Percentiles rank a stretch among this genome's conserved stretches.
Evolutionary conservation across 2,888 invertebrate species (phyloP).

Genomic region (Stegana nigrithorax): DNA sequence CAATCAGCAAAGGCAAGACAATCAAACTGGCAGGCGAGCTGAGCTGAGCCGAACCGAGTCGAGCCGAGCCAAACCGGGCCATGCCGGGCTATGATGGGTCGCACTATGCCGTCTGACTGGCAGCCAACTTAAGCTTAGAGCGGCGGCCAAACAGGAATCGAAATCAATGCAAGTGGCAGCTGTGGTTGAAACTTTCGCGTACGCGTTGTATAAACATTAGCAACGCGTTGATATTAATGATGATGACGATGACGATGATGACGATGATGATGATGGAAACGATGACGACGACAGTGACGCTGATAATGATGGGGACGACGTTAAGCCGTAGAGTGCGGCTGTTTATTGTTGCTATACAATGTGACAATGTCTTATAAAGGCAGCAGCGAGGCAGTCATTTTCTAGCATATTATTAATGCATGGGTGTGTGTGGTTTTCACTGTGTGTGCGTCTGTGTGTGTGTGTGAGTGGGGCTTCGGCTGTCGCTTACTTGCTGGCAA

Average conservation of each 20-base stretch:
- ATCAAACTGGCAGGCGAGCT: no score
- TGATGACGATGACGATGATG: not conserved
- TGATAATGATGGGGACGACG: not conserved
- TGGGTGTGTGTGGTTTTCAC: not conserved
- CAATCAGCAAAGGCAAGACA: no score
- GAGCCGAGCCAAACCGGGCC: not conserved
- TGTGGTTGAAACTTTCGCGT: slow-evolving; percentile 50
- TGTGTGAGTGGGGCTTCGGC: slow-evolving; percentile 25
- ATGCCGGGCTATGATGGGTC: not conserved
- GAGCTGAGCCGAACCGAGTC: no score
- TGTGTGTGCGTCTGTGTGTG: slow-evolving; percentile 12
- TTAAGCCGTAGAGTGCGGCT: not conserved
- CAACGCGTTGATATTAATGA: not conserved
- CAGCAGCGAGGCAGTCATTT: slow-evolving; percentile 25
- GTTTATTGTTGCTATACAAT: not conserved
- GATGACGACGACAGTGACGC: not conserved
- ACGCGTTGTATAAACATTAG: slow-evolving; percentile 42
- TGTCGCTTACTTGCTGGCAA: slow-evolving; percentile 36
- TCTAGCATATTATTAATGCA: slow-evolving; percentile 35
- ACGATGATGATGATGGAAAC: not conserved
- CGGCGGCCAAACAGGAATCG: slow-evolving; percentile 16
- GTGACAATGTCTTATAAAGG: slow-evolving; percentile 4
- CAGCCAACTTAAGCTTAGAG: slow-evolving; percentile 1
- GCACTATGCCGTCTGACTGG: not conserved
- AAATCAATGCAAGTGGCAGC: slow-evolving; percentile 51